Base-by-base conservation (phyloP, 2,113 vertebrate genomes). In the Steatornis caripensis region DNA sequence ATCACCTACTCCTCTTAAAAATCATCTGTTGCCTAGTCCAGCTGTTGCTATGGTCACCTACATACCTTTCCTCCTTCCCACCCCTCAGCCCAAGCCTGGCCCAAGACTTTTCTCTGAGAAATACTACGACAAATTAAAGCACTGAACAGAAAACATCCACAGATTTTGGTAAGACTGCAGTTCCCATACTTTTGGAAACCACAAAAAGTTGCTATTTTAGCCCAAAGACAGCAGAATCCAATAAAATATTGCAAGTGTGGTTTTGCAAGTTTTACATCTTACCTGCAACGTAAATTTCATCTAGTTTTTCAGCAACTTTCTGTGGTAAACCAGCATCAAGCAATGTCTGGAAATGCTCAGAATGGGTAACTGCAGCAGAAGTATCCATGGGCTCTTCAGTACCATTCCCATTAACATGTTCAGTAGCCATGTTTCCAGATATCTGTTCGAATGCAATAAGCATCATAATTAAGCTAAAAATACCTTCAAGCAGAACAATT, bases 271-370 rank as follows among this genome's bases (percentile, higher is more conserved):
- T 97, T 98, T 97, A 97, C 97, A 97, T 98, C 98, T 99, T 98
- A 99, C 99, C 99, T 99, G 99, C 99, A 98, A 99, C 97, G 97
- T 99, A 99, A 98, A 99, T 99, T 98, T 99, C 99, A 94, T 99
- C 99, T 96, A 99, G 98, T 98, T 99, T 99, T 98, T 99, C 99
- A 84, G 99, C 99, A 96, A 99, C 99, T 97, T 99, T 99, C 98
- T 99, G 99, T 96, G 99, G 99, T 98, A 99, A 98, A 97, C 99
- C 99, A 96, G 99, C 99, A 94, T 99, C 99, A 98, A 99, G 98
- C 95, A 99, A 97, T 94, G 99, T 98, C 97, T 99, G 98, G 98
- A 99, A 99, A 97, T 99, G 99, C 97, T 99, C 99, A 71, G 99
- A 99, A 97, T 98, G 99, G 98, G 98, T 98, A 98, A 98, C 98